phyloP scores from a whole-genome alignment of 2,888 invertebrate genomes.

The Macroteleia sp. region DNA sequence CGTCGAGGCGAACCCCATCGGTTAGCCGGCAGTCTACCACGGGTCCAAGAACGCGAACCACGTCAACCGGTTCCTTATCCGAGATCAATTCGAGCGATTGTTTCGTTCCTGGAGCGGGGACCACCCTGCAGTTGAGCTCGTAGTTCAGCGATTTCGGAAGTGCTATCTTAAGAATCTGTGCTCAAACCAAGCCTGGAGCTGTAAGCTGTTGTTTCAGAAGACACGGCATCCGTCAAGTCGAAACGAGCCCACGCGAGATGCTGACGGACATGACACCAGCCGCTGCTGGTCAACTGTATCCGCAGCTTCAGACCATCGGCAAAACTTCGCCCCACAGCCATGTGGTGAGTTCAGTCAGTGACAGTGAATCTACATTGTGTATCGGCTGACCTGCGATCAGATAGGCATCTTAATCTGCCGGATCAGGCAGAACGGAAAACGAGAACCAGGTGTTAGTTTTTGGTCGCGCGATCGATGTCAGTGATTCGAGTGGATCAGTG shows the following conservation, averaged over 20 bases:
- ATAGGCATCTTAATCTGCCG: too few species aligned
- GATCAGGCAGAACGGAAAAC: too few species aligned
- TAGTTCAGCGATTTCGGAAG: conserved; percentile 10
- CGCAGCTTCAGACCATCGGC: conserved; percentile 82
- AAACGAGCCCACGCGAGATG: conserved; percentile 77
- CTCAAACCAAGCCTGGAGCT: not conserved
- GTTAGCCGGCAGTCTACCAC: conserved; percentile 82
- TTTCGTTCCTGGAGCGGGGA: conserved; percentile 70
- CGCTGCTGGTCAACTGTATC: conserved; percentile 83
- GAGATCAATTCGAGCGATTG: conserved; percentile 52
- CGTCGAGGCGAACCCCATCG: conserved; percentile 75
- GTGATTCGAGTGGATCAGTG: too few species aligned
- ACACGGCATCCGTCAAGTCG: too few species aligned
- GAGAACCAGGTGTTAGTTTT: too few species aligned
- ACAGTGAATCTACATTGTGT: too few species aligned
- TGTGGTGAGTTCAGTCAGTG: conserved; percentile 80
- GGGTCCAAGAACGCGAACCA: conserved; percentile 83
- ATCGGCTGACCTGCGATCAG: too few species aligned
- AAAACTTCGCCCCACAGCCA: conserved; percentile 82
- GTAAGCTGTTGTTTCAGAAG: too few species aligned
- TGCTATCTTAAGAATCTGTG: conserved; percentile 6
- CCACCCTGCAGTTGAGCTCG: conserved; percentile 67
- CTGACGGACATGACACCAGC: conserved; percentile 84
- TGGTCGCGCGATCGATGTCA: too few species aligned
- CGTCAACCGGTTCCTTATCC: conserved; percentile 81